A percentile compares a stretch with the other conserved stretches of the same genome.
Conservation (phyloP, 2,888 invertebrate species). For the Schizaphis graminum region DNA sequence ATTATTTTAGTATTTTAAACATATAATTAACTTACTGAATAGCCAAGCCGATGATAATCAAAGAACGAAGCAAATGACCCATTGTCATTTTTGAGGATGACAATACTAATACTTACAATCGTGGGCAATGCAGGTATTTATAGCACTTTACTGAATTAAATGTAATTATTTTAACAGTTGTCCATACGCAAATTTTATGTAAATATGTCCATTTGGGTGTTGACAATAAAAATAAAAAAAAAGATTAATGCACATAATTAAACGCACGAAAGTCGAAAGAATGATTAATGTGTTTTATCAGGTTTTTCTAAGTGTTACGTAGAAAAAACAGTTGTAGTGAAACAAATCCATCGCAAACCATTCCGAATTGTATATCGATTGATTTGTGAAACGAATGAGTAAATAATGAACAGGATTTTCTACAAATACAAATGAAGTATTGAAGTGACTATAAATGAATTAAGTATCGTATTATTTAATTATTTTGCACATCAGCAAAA, state of each 20-base stretch:
- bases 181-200: not conserved
- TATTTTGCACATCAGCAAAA: no score
- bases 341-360: conserved; percentile 19
- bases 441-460: not conserved
- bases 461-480: not conserved
- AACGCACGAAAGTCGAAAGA: not conserved
- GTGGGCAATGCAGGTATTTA: not conserved
- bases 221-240: not conserved
- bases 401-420: not conserved
- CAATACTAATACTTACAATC: conserved; percentile 37
- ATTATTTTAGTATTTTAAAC: not conserved
- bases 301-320: conserved; percentile 1
- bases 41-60: conserved; percentile 47
- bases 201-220: conserved; percentile 44
- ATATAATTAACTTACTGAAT: conserved; percentile 49
- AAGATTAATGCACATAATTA: conserved; percentile 4
- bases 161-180: conserved; percentile 60
- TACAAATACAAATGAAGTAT: not conserved
- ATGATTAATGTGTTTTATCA: conserved; percentile 61
- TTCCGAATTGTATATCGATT: not conserved
- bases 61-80: conserved; percentile 48
- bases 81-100: conserved; percentile 59
- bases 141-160: conserved; percentile 13
- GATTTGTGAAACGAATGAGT: not conserved
- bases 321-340: not conserved